Conservation (phyloP, 2,888 invertebrate species). For the Heterodera filipjevi region DNA sequence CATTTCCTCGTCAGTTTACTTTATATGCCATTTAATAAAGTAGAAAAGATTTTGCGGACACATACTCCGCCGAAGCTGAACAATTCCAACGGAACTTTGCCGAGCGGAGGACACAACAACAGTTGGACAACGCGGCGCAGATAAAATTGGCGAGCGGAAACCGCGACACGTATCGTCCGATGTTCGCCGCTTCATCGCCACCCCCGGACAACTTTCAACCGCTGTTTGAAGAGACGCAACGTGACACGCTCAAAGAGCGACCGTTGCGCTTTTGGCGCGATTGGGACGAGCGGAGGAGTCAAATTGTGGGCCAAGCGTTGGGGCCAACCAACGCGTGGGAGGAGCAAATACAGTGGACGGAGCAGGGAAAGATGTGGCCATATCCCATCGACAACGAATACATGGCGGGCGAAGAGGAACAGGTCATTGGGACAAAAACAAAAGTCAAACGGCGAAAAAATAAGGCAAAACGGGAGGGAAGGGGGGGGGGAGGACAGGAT, state of each 20-base stretch:
- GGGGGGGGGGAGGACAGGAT: too few relatives aligned
- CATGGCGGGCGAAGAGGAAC: slow-evolving; percentile 69
- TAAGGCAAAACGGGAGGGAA: too few relatives aligned
- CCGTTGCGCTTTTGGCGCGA: slow-evolving; percentile 33
- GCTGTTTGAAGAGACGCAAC: slow-evolving; percentile 23
- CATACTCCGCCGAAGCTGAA: not conserved
- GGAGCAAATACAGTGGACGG: slow-evolving; percentile 90
- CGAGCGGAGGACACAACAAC: not conserved
- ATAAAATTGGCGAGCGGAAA: not conserved
- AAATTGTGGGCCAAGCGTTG: slow-evolving; percentile 49
- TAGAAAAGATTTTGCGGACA: not conserved
- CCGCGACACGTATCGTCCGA: not conserved
- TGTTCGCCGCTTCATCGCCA: not conserved
- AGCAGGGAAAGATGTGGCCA: slow-evolving; percentile 90
- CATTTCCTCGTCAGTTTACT: too few relatives aligned
- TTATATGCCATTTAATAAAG: not conserved
- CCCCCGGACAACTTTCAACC: not conserved
- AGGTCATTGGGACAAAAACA: too few relatives aligned
- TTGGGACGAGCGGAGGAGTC: slow-evolving; percentile 46
- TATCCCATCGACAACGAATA: slow-evolving; percentile 94
- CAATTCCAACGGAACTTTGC: not conserved
- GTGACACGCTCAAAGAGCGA: not conserved
- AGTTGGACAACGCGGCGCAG: not conserved
- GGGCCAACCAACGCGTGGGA: slow-evolving; percentile 79
- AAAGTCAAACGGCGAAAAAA: not conserved